A percentile compares a stretch with the other conserved stretches of the same genome.
Evolutionary conservation across 2,113 vertebrate genomes (phyloP).

Genomic region (Heliornis fulica): DNA sequence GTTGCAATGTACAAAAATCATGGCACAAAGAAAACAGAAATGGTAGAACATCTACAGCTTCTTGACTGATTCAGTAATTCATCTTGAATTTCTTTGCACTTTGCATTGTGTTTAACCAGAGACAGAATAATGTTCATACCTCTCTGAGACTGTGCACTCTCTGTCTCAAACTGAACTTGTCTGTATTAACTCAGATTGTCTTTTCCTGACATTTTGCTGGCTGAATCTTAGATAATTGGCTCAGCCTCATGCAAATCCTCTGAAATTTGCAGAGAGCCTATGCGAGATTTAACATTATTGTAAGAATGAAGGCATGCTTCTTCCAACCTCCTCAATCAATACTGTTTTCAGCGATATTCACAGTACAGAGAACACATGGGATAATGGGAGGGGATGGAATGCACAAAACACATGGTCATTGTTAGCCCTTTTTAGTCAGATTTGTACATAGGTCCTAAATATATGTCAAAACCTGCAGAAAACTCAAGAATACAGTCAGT

Average conservation of each 20-base stretch:
- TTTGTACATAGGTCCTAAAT: neutral
- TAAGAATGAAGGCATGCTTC: neutral
- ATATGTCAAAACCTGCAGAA: neutral
- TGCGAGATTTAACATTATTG: neutral
- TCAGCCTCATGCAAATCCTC: slow-evolving; percentile 10
- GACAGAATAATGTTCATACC: neutral
- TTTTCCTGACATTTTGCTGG: neutral
- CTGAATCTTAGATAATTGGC: slow-evolving; percentile 11
- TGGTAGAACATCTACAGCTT: neutral
- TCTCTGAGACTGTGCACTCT: neutral
- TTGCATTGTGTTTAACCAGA: neutral
- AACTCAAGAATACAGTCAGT: neutral
- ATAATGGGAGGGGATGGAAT: too few relatives aligned
- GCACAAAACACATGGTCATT: neutral
- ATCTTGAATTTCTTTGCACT: neutral
- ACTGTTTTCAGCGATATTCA: neutral
- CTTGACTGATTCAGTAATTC: neutral
- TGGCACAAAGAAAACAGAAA: neutral
- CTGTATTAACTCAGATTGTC: neutral
- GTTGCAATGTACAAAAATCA: neutral
- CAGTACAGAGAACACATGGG: neutral
- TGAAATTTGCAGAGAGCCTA: neutral
- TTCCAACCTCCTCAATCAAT: neutral
- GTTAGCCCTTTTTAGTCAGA: neutral
- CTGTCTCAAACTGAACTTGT: neutral